Conservation (phyloP, 1,140 invertebrate genomes). For the Alviniconcha marisindica region DNA sequence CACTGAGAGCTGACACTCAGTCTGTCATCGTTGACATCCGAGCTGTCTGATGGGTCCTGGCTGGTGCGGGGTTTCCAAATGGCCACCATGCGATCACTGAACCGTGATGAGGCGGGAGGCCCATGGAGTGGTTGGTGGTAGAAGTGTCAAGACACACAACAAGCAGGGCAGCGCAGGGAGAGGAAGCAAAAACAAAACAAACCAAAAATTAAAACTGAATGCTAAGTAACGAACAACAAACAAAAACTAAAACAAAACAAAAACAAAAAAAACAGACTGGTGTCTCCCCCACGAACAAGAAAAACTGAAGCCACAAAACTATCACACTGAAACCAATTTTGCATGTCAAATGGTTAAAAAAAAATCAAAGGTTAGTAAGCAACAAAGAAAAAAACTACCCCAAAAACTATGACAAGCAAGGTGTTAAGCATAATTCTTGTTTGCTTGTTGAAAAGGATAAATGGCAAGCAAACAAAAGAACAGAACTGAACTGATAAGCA, state of each 20-base stretch:
- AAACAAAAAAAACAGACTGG: background rate
- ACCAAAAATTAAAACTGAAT: slow-evolving; percentile 37
- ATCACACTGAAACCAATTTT: too few relatives aligned
- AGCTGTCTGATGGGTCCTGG: slow-evolving; percentile 44
- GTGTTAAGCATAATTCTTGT: too few relatives aligned
- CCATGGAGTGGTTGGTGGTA: background rate
- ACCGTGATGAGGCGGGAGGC: slow-evolving; percentile 9
- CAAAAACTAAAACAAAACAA: background rate
- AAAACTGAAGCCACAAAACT: too few relatives aligned
- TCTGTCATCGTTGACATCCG: slow-evolving; percentile 42
- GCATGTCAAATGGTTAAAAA: too few relatives aligned
- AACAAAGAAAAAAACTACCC: too few relatives aligned
- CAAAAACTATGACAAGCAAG: too few relatives aligned
- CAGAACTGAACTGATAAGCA: too few relatives aligned
- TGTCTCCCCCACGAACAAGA: too few relatives aligned
- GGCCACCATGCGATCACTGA: slow-evolving; percentile 65
- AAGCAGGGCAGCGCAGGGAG: background rate
- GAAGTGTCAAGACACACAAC: slow-evolving; percentile 5
- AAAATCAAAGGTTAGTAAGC: too few relatives aligned
- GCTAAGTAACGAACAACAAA: background rate
- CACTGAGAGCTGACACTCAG: slow-evolving; percentile 38
- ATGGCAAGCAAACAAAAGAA: too few relatives aligned
- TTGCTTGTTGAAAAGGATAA: too few relatives aligned
- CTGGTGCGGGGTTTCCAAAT: slow-evolving; percentile 53
- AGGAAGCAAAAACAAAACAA: slow-evolving; percentile 41